These are phyloP conservation scores for Lochmaea capreae DNA, from an alignment of 2,888 invertebrate species.

Conservation along the genomic window DNA sequence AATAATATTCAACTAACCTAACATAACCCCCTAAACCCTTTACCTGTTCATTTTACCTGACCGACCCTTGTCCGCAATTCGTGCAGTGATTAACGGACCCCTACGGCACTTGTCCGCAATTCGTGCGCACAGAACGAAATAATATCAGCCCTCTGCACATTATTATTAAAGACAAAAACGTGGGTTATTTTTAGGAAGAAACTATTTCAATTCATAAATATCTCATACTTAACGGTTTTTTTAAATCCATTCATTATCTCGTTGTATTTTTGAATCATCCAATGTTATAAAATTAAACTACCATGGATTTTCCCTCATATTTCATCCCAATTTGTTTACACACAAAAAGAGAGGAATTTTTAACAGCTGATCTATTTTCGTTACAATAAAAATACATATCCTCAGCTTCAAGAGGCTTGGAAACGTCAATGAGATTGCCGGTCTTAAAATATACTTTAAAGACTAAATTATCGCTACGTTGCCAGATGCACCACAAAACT, in stretches of 20 bases:
- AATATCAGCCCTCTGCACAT: no score
- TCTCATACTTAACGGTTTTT: background rate
- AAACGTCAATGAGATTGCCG: conserved; percentile 36
- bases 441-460: conserved; percentile 43
- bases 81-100: no score
- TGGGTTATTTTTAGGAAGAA: no score
- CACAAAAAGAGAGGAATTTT: conserved; percentile 19
- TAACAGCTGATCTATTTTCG: conserved; percentile 16
- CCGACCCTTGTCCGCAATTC: no score
- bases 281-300: background rate
- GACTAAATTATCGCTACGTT: conserved; percentile 20
- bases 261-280: conserved; percentile 8
- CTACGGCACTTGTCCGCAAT: no score
- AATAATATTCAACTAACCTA: no score
- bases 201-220: background rate
- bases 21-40: no score
- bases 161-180: no score
- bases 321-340: conserved; percentile 23
- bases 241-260: background rate
- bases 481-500: background rate
- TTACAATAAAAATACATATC: conserved; percentile 10
- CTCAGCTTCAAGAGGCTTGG: conserved; percentile 10
- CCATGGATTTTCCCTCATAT: conserved; percentile 15
- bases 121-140: no score
- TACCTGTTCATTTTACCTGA: no score